phyloP scores from a whole-genome alignment of 2,888 invertebrate genomes.

The Crocallis elinguaria region DNA sequence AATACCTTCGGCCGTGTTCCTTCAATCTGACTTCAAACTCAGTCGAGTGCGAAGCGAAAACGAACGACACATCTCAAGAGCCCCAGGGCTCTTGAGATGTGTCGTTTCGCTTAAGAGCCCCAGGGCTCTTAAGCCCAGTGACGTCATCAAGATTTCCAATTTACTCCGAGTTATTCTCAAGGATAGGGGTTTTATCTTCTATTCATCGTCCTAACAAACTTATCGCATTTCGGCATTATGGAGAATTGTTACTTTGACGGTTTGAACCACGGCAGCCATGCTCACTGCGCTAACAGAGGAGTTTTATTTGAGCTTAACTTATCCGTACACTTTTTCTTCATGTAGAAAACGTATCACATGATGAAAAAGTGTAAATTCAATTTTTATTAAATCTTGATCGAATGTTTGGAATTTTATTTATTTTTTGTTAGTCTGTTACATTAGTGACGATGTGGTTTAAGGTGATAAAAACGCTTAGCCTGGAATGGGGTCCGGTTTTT shows the following conservation, averaged over 20 bases:
- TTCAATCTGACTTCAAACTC: slow-evolving; percentile 42
- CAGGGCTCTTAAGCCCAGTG: slow-evolving; percentile 45
- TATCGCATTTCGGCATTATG: slow-evolving; percentile 44
- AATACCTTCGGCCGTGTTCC: slow-evolving; percentile 13
- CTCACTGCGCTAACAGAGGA: not conserved
- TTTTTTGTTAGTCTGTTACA: too few species aligned
- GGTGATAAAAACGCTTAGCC: too few species aligned
- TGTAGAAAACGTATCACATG: too few species aligned
- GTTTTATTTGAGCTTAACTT: not conserved
- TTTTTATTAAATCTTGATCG: too few species aligned
- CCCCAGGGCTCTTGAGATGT: slow-evolving; percentile 41
- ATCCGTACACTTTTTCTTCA: not conserved
- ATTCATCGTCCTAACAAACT: slow-evolving; percentile 48
- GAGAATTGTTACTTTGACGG: slow-evolving; percentile 30
- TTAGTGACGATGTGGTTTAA: too few species aligned
- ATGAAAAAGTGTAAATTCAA: too few species aligned
- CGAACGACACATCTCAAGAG: slow-evolving; percentile 44
- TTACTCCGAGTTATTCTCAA: slow-evolving; percentile 48
- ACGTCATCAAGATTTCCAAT: slow-evolving; percentile 57
- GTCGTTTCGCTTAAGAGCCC: slow-evolving; percentile 43
- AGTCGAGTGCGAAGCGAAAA: slow-evolving; percentile 44
- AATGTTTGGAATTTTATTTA: too few species aligned
- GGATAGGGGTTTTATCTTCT: slow-evolving; percentile 52
- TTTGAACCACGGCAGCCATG: slow-evolving; percentile 15
- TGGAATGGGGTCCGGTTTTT: too few species aligned